Evolutionary conservation across 2,113 vertebrate genomes (phyloP), one percentile per base, ranked within the genome.

Genomic region (Pampusana beccarii): DNA sequence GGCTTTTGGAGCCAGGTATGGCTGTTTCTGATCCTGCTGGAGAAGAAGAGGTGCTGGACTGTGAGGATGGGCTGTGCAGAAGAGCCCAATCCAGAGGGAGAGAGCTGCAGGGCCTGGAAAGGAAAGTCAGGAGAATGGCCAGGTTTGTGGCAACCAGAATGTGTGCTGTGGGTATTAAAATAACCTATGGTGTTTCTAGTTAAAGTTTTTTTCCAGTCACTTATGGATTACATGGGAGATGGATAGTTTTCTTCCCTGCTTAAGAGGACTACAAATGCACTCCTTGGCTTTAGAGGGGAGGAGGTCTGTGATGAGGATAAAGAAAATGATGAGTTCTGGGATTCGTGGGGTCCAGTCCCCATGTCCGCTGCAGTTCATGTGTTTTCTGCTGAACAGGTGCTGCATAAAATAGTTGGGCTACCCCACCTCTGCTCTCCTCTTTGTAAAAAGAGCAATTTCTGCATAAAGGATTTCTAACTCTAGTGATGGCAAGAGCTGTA

Each of bases 351-450:
- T 69, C 34, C 24, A 33, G 4, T 64, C 33, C 13, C 44, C 38
- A 24, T 34, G 33, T 51, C 11, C 5, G 6, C 29, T 40, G 54
- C 16, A 15, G 5, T 31, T 86, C 33, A 11, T 0, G 0, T 48
- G 6, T n/a, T 73, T 73, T 65, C n/a, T 70, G 19, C 29, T 54
- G 16, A 88, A 40, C 11, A 28, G 44, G 14, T 46, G 21, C 25
- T 31, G 4, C 20, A 14, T 58, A 26, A 73, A 61, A 50, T 21
- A 44, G 13, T 16, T 24, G 3, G 62, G 13, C 19, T 80, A 46
- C 13, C 7, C 21, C 20, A 26, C 8, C 11, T 78, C 28, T 84
- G 38, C 25, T 58, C 11, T 48, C 3, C 31, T 46, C 11, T 51
- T 36, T 16, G 6, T 56, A 29, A 86, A 38, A 84, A 29, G 33